Conservation (phyloP, 2,113 vertebrate species). For the Empidonax alnorum region DNA sequence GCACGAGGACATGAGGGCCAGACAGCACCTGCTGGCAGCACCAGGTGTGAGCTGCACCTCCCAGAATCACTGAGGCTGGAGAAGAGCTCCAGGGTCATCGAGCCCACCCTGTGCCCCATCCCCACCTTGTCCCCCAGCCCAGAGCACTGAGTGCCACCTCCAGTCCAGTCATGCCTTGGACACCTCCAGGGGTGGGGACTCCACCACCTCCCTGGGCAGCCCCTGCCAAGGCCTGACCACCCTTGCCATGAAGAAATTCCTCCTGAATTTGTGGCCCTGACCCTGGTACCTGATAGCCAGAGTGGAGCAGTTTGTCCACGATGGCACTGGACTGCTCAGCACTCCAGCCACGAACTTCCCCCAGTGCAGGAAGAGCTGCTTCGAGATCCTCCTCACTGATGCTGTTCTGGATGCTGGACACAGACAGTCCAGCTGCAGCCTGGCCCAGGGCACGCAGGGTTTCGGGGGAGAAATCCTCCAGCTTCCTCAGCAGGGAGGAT, state of each 20-base stretch:
- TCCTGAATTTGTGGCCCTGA: neutral
- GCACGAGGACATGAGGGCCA: neutral
- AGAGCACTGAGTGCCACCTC: neutral
- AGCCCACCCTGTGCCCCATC: fast-evolving
- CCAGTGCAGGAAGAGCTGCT: constrained; percentile 30
- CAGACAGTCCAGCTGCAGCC: constrained; percentile 10
- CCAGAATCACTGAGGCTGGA: neutral
- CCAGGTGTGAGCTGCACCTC: neutral
- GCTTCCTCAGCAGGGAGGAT: neutral
- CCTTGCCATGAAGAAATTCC: neutral
- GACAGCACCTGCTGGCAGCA: neutral
- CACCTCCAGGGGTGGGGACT: neutral
- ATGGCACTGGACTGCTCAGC: constrained; percentile 1
- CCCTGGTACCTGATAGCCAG: constrained; percentile 49
- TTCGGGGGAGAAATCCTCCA: neutral
- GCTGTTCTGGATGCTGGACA: neutral
- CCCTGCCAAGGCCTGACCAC: too few relatives aligned
- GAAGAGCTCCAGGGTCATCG: fast-evolving
- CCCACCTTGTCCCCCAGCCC: neutral
- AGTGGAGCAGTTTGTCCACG: neutral
- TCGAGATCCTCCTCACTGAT: neutral
- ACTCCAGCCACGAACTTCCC: neutral
- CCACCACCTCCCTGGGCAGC: neutral
- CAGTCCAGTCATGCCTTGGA: neutral
- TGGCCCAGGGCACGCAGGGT: neutral